phyloP scores from a whole-genome alignment of 2,888 invertebrate species.

The Agonopterix heracliana region DNA sequence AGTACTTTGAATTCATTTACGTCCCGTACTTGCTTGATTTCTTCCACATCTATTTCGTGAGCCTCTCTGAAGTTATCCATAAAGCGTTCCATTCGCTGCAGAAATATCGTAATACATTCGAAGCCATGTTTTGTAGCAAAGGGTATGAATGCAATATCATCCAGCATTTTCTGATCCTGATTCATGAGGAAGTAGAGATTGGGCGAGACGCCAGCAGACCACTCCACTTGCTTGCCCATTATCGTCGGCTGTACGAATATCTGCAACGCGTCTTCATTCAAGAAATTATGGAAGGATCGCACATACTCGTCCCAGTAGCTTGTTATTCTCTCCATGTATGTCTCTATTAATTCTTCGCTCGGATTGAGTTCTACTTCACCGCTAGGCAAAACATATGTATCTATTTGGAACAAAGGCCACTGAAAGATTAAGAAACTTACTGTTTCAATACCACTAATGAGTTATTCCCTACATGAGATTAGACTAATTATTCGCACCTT shows the following conservation, averaged over 20 bases:
- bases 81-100: constrained; percentile 79
- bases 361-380: constrained; percentile 75
- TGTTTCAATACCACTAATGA: constrained; percentile 1
- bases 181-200: constrained; percentile 81
- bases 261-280: constrained; percentile 81
- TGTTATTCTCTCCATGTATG: constrained; percentile 78
- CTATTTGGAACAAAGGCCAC: constrained; percentile 79
- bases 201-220: constrained; percentile 84
- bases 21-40: constrained; percentile 80
- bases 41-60: constrained; percentile 76
- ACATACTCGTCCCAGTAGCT: constrained; percentile 81
- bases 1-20: constrained; percentile 79
- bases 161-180: constrained; percentile 77
- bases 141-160: constrained; percentile 75
- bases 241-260: constrained; percentile 90
- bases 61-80: constrained; percentile 83
- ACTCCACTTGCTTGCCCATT: constrained; percentile 87
- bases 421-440: constrained; percentile 36
- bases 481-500: constrained; percentile 32
- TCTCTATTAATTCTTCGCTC: constrained; percentile 73
- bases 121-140: constrained; percentile 77
- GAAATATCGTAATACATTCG: constrained; percentile 78
- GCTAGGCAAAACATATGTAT: constrained; percentile 61
- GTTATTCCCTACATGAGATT: not conserved
- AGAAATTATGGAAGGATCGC: constrained; percentile 80